Evolutionary conservation across 2,888 invertebrate species (phyloP).

Genomic region (Lithodes maja): DNA sequence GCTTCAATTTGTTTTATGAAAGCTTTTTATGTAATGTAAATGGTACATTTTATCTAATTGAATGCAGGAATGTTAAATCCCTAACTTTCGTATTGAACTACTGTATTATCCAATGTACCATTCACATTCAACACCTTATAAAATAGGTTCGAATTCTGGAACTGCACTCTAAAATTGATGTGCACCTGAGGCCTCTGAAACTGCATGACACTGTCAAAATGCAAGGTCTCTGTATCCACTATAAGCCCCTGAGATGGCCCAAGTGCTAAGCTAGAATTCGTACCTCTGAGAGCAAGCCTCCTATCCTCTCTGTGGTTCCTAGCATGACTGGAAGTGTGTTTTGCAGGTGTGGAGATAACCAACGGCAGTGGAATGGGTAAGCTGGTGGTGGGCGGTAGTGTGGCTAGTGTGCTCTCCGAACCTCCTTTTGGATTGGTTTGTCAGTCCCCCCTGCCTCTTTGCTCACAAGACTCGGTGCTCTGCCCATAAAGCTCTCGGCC

Average conservation of each 20-base stretch:
- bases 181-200: neutral
- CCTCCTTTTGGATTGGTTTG: conserved; percentile 60
- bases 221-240: conserved; percentile 1
- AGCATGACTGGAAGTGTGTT: conserved; percentile 70
- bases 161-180: conserved; percentile 15
- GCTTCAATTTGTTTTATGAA: conserved; percentile 16
- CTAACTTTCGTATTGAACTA: neutral
- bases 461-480: conserved; percentile 35
- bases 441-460: conserved; percentile 55
- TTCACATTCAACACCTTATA: conserved; percentile 38
- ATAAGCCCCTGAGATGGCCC: conserved; percentile 8
- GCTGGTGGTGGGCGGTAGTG: conserved; percentile 35
- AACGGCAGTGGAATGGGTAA: conserved; percentile 71
- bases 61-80: neutral
- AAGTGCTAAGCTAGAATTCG: conserved; percentile 41
- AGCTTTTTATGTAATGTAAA: conserved; percentile 13
- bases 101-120: neutral
- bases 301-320: conserved; percentile 51
- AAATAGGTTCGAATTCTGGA: conserved; percentile 41
- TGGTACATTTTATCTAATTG: neutral
- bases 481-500: neutral
- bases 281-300: conserved; percentile 39
- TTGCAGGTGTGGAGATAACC: conserved; percentile 71
- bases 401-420: conserved; percentile 26
- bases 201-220: conserved; percentile 31